Conservation (phyloP, 2,888 invertebrate genomes). For the Spodoptera littoralis region DNA sequence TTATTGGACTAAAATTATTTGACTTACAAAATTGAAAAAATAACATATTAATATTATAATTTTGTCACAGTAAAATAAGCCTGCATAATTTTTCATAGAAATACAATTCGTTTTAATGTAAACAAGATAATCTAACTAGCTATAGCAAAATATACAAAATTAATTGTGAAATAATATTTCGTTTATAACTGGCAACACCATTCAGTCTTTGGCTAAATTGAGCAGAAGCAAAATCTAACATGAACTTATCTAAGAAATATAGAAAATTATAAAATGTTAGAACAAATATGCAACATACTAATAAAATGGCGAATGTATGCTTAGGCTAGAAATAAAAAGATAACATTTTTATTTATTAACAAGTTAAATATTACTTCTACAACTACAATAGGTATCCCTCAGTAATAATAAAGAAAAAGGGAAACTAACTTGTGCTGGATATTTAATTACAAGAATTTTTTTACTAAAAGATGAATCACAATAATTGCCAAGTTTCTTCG, state of each 20-base stretch:
- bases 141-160: slow-evolving; percentile 44
- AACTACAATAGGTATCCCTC: no score
- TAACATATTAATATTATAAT: slow-evolving; percentile 14
- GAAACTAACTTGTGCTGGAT: no score
- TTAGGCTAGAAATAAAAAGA: slow-evolving; percentile 12
- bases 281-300: slow-evolving; percentile 17
- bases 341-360: not conserved
- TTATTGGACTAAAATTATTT: slow-evolving; percentile 10
- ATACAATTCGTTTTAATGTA: slow-evolving; percentile 5
- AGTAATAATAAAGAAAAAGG: no score
- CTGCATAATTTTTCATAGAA: slow-evolving; percentile 21
- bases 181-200: slow-evolving; percentile 57
- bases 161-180: slow-evolving; percentile 46
- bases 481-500: no score
- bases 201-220: slow-evolving; percentile 84
- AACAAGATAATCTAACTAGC: slow-evolving; percentile 12
- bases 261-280: slow-evolving; percentile 11
- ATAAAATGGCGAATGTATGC: slow-evolving; percentile 19
- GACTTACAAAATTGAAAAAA: slow-evolving; percentile 27
- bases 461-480: no score
- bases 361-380: no score
- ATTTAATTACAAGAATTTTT: no score
- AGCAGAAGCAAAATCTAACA: slow-evolving; percentile 67
- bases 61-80: slow-evolving; percentile 21
- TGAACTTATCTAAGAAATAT: slow-evolving; percentile 22